Evolutionary conservation across 1,140 invertebrate genomes (phyloP), one percentile per base, ranked within the genome.

Genomic region (Lepidostoma basale): DNA sequence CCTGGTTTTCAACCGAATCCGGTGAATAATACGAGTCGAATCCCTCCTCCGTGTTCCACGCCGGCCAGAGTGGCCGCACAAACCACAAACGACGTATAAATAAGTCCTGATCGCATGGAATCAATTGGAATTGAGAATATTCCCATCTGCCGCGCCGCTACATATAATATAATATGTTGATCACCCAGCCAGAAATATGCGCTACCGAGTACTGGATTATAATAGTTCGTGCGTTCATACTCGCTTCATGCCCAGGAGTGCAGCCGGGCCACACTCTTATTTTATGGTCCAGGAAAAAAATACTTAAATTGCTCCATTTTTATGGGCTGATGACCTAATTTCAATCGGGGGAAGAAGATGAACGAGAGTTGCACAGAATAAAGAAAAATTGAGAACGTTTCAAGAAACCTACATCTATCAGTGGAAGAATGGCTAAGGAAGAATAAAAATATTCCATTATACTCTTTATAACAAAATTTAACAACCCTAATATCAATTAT

Each of bases 171-270:
- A 36, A 36, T 23, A 8, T 23, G 9, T 23, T 22, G 28, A 22
- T 33, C 28, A 18, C 28, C 18, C 18, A 9, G 20, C 30, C 52
- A 36, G 18, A 36, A 56, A 56, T 56, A 56, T 39, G 14, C 12
- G 22, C 18, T 49, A 49, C 45, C 52, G 3, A 18, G 28, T 36
- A 36, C 14, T 56, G 52, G 22, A 56, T 30, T 56, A 56, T 56
- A 56, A 56, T 56, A 56, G 52, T 33, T 33, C 28, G 36, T 56
- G 52, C 52, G 16, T 56, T 30, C 49, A 54, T 54, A 16, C 44
- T 8, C 18, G 20, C 18, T 3, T 8, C n/a, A 22, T n/a, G 16
- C 10, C 36, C 3, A 40, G 10, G 10, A n/a, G 10, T 40, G 3
- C 12, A 40, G 12, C 36, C 3, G 36, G 16, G 36, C 36, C 16